Conservation (phyloP, 2,113 vertebrate species). For the Archilochus colubris region DNA sequence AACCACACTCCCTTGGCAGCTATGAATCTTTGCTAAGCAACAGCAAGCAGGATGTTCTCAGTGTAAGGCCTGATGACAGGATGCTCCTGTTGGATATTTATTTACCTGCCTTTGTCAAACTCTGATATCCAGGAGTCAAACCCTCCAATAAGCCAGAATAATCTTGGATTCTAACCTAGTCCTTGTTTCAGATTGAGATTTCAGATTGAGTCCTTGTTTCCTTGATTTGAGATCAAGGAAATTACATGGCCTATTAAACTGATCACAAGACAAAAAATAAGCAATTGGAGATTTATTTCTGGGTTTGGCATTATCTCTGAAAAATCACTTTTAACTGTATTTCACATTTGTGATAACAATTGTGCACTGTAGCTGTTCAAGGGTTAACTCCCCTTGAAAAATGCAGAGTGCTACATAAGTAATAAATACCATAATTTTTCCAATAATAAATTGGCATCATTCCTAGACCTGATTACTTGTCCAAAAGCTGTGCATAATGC, state of each 20-base stretch:
- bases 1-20: neutral
- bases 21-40: neutral
- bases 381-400: neutral
- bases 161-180: neutral
- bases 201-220: too few relatives aligned
- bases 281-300: neutral
- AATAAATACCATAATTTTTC: neutral
- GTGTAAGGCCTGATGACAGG: neutral
- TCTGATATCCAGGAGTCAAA: neutral
- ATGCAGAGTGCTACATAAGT: neutral
- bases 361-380: neutral
- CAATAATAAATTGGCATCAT: conserved; percentile 9
- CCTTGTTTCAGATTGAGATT: neutral
- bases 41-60: neutral
- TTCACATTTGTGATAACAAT: neutral
- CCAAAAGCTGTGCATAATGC: neutral
- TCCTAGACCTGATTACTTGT: conserved; percentile 32
- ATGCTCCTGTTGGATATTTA: neutral
- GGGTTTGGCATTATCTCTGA: neutral
- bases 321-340: neutral
- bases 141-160: neutral
- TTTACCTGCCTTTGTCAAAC: neutral
- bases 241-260: neutral
- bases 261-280: neutral
- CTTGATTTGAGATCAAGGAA: neutral